phyloP scores from a whole-genome alignment of 2,888 invertebrate species.

The Dione juno region DNA sequence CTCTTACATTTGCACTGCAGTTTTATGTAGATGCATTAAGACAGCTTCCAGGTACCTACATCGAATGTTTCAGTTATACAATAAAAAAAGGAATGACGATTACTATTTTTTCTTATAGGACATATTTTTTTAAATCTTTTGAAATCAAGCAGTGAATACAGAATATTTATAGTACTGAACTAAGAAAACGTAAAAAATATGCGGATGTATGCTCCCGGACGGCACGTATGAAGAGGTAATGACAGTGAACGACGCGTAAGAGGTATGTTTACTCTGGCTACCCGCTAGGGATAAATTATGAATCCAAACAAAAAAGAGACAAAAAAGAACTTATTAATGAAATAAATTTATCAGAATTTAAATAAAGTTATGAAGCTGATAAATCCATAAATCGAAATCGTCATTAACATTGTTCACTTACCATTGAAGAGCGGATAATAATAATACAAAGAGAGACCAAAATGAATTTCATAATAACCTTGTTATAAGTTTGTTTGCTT shows the following conservation, averaged over 20 bases:
- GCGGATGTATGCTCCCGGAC: no score
- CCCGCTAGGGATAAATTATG: no score
- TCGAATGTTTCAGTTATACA: not conserved
- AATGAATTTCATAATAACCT: slow-evolving; percentile 22
- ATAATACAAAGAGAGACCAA: slow-evolving; percentile 3
- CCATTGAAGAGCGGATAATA: slow-evolving; percentile 2
- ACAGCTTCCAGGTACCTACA: not conserved
- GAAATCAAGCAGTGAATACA: no score
- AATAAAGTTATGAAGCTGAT: not conserved
- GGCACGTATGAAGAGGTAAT: no score
- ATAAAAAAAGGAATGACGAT: not conserved
- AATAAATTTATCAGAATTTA: not conserved
- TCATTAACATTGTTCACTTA: not conserved
- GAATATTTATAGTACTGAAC: no score
- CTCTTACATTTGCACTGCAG: slow-evolving; percentile 51
- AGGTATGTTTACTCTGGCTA: no score
- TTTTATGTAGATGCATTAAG: slow-evolving; percentile 29
- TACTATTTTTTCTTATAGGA: no score
- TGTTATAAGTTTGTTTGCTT: slow-evolving; percentile 27
- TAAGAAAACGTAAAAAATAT: no score
- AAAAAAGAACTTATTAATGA: not conserved
- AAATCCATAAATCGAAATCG: not conserved
- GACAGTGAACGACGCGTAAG: no score
- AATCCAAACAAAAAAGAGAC: no score
- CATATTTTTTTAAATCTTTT: no score